A percentile compares a stretch with the other conserved stretches of the same genome.
Conservation (phyloP, 2,797 vertebrate species). For the Sphenodon punctatus region DNA sequence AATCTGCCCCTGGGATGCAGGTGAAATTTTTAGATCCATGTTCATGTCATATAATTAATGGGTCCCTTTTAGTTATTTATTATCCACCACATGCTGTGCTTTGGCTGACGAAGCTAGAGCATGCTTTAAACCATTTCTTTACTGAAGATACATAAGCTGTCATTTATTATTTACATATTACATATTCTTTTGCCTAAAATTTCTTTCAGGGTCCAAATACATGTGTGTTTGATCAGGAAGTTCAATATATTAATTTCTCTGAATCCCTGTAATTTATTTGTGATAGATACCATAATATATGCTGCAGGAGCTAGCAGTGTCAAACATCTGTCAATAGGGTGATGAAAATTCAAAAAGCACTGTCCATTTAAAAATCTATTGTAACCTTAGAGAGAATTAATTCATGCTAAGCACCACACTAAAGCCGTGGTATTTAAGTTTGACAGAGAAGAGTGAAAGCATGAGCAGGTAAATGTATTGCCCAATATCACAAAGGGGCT, state of each 20-base stretch:
- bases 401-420: not conserved
- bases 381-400: not conserved
- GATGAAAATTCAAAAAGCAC: not conserved
- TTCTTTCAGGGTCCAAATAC: not conserved
- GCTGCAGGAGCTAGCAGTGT: not conserved
- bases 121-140: not conserved
- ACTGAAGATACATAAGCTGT: not conserved
- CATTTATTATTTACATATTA: too few relatives aligned
- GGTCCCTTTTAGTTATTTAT: too few relatives aligned
- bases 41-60: not conserved
- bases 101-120: not conserved
- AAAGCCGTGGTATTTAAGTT: not conserved
- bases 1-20: not conserved
- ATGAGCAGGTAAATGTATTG: not conserved
- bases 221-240: not conserved
- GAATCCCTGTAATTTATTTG: not conserved
- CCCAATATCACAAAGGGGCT: not conserved
- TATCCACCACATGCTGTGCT: not conserved
- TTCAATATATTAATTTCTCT: constrained; percentile 18
- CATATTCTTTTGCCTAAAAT: not conserved
- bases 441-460: not conserved
- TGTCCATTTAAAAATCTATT: not conserved
- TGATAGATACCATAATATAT: not conserved
- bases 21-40: not conserved
- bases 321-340: not conserved